These are phyloP conservation scores for Heterohyrax brucei DNA, from an alignment of 2,797 vertebrate genomes.

Conservation along the genomic window DNA sequence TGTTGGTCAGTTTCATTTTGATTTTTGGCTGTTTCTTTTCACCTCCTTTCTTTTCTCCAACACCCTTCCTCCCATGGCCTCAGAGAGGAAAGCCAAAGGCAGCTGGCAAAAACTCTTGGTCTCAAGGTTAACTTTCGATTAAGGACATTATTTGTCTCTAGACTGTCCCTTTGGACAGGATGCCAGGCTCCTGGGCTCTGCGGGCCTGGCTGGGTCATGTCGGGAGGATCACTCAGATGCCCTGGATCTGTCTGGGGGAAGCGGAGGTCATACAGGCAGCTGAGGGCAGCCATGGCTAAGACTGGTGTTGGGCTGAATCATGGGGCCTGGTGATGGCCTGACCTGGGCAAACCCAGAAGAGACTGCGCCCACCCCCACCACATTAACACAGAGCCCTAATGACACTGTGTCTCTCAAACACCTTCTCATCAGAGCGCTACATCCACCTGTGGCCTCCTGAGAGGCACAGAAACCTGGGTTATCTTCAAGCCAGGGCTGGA, in stretches of 20 bases:
- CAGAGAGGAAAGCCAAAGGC: conserved; percentile 56
- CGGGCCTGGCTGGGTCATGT: not conserved
- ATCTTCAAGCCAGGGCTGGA: not conserved
- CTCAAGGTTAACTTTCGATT: conserved; percentile 47
- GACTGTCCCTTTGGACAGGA: not conserved
- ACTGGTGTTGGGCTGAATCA: not conserved
- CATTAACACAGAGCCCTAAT: not conserved
- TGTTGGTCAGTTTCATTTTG: conserved; percentile 87
- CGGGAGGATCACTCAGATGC: not conserved
- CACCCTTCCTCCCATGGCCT: conserved; percentile 46
- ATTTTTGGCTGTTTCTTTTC: conserved; percentile 83
- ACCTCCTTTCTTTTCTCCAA: conserved; percentile 82
- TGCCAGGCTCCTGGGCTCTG: not conserved
- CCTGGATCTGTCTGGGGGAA: not conserved
- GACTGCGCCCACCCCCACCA: not conserved
- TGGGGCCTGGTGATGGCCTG: not conserved
- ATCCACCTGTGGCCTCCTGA: not conserved
- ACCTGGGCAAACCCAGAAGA: not conserved
- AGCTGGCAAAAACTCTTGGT: conserved; percentile 7
- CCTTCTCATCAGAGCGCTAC: not conserved
- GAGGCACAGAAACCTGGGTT: not conserved
- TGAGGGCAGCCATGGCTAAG: not conserved
- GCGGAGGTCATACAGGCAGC: not conserved
- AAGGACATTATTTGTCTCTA: conserved; percentile 8
- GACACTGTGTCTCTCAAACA: not conserved